Evolutionary conservation across 2,113 vertebrate species (phyloP).

Genomic region (Caloenas nicobarica): DNA sequence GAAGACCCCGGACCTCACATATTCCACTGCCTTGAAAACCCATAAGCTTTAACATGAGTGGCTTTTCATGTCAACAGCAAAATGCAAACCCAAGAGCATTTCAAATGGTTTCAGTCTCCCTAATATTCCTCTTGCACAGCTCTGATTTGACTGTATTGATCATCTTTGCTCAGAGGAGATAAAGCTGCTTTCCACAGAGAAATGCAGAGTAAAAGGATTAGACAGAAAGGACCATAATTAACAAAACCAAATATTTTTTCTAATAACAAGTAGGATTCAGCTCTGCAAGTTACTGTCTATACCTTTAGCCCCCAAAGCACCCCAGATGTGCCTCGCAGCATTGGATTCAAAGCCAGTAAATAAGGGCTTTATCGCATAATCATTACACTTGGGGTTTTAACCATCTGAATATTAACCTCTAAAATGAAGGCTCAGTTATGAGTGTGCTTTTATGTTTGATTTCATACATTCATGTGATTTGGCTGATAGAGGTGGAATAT

Average conservation of each 20-base stretch:
- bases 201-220: neutral
- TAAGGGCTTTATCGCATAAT: neutral
- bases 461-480: neutral
- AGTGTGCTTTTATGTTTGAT: neutral
- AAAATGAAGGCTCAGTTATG: neutral
- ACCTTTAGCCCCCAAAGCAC: neutral
- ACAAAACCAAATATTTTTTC: neutral
- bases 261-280: neutral
- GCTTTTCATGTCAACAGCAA: neutral
- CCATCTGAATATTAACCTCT: neutral
- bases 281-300: neutral
- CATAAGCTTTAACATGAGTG: neutral
- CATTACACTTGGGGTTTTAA: neutral
- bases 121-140: neutral
- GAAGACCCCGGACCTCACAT: neutral
- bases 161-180: neutral
- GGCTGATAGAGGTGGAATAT: neutral
- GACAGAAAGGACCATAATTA: neutral
- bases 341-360: neutral
- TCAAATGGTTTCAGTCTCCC: neutral
- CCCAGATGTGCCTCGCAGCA: neutral
- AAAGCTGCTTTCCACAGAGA: neutral
- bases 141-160: constrained; percentile 23
- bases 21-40: neutral
- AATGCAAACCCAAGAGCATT: neutral